A percentile compares a stretch with the other conserved stretches of the same genome.
These are phyloP conservation scores for Symphodus melops DNA, from an alignment of 2,113 vertebrate genomes.

Conservation along the genomic window DNA sequence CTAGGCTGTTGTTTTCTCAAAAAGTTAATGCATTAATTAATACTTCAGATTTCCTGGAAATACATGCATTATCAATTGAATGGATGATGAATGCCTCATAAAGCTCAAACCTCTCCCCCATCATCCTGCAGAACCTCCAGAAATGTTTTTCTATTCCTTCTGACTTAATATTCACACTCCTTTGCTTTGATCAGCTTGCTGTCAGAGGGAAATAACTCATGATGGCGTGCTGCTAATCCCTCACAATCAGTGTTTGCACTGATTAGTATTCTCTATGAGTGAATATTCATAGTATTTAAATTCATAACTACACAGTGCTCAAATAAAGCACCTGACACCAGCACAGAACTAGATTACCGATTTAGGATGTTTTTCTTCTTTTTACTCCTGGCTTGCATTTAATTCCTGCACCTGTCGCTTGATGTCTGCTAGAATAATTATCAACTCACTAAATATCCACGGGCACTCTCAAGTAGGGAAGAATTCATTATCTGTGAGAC, in stretches of 20 bases:
- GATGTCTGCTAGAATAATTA: conserved; percentile 33
- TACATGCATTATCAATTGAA: conserved; percentile 23
- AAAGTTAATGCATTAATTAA: not conserved
- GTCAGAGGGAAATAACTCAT: conserved; percentile 45
- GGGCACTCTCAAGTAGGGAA: not conserved
- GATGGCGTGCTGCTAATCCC: conserved; percentile 30
- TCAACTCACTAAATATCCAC: conserved; percentile 37
- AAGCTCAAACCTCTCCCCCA: not conserved
- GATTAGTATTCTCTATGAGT: conserved; percentile 43
- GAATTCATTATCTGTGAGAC: conserved; percentile 12
- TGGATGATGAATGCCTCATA: conserved; percentile 37
- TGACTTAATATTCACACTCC: conserved; percentile 45
- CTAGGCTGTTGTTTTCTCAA: not conserved
- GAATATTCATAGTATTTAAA: conserved; percentile 65
- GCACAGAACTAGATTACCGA: conserved; percentile 23
- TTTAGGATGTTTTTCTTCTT: conserved; percentile 22
- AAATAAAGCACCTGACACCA: conserved; percentile 52
- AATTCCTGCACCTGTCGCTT: conserved; percentile 9
- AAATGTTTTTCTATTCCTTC: conserved; percentile 22
- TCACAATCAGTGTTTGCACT: conserved; percentile 31
- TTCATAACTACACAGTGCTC: conserved; percentile 31
- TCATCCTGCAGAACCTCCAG: not conserved
- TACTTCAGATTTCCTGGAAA: not conserved
- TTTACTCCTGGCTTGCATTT: not conserved
- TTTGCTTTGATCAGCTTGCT: conserved; percentile 47